Percentiles rank a stretch among this genome's conserved stretches.
Conservation (phyloP, 2,113 vertebrate genomes). For the Clupea harengus region DNA sequence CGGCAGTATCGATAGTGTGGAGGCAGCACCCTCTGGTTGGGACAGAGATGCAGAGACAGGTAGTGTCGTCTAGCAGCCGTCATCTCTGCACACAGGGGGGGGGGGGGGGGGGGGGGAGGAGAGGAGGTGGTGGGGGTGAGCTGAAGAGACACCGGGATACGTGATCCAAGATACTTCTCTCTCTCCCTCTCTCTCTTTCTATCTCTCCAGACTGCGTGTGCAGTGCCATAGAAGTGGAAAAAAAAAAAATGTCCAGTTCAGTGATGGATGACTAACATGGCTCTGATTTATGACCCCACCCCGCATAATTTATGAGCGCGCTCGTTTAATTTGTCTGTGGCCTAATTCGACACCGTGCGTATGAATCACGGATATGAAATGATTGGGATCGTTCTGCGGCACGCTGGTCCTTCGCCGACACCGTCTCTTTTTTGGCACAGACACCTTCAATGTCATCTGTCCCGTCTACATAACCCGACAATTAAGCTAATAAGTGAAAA, state of each 20-base stretch:
- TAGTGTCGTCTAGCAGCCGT: no score
- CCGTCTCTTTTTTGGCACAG: conserved; percentile 39
- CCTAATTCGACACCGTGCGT: conserved; percentile 60
- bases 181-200: not conserved
- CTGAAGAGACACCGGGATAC: no score
- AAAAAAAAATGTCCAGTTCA: conserved; percentile 39
- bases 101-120: not conserved
- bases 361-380: conserved; percentile 54
- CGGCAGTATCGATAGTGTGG: not conserved
- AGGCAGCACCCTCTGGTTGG: not conserved
- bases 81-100: no score
- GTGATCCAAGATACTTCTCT: no score
- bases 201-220: not conserved
- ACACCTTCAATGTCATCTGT: conserved; percentile 66
- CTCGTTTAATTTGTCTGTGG: conserved; percentile 65
- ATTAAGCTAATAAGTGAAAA: conserved; percentile 73
- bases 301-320: conserved; percentile 66
- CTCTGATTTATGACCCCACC: conserved; percentile 57
- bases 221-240: conserved; percentile 24
- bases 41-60: not conserved
- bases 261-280: conserved; percentile 66
- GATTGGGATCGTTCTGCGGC: conserved; percentile 49
- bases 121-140: not conserved
- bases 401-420: not conserved
- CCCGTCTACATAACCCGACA: conserved; percentile 68